Percentiles rank a stretch among this genome's conserved stretches.
Evolutionary conservation across 2,113 vertebrate genomes (phyloP).

Genomic region (Anseranas semipalmata): DNA sequence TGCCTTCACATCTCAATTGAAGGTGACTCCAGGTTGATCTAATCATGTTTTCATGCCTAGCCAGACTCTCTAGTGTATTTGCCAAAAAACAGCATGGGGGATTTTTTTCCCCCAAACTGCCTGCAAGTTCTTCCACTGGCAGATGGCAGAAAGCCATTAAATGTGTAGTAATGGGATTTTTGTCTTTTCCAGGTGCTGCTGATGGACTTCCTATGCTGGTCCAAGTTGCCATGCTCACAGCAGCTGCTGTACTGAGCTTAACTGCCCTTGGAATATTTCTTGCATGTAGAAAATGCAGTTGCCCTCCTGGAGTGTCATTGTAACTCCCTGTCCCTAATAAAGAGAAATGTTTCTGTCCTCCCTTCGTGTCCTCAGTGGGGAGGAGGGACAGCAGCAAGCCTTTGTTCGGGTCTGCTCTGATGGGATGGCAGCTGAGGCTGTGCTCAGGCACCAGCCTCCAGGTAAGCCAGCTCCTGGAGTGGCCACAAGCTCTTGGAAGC

Average conservation of each 20-base stretch:
- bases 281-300: background rate
- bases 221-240: background rate
- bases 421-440: fast-evolving
- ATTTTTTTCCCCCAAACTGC: background rate
- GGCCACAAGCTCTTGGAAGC: background rate
- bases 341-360: background rate
- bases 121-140: background rate
- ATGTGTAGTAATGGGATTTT: background rate
- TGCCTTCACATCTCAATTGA: background rate
- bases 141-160: background rate
- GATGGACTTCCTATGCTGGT: background rate
- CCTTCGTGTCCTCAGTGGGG: background rate
- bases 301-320: background rate
- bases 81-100: no score
- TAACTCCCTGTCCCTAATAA: background rate
- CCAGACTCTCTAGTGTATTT: background rate
- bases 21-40: background rate
- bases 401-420: background rate
- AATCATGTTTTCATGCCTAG: background rate
- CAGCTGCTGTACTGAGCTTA: background rate
- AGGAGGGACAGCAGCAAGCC: no score
- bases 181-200: background rate
- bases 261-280: background rate
- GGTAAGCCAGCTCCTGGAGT: background rate
- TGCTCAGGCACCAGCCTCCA: fast-evolving